A percentile compares a stretch with the other conserved stretches of the same genome.
These are phyloP conservation scores for Urocolius indicus DNA, from an alignment of 2,113 vertebrate species.

Conservation along the genomic window DNA sequence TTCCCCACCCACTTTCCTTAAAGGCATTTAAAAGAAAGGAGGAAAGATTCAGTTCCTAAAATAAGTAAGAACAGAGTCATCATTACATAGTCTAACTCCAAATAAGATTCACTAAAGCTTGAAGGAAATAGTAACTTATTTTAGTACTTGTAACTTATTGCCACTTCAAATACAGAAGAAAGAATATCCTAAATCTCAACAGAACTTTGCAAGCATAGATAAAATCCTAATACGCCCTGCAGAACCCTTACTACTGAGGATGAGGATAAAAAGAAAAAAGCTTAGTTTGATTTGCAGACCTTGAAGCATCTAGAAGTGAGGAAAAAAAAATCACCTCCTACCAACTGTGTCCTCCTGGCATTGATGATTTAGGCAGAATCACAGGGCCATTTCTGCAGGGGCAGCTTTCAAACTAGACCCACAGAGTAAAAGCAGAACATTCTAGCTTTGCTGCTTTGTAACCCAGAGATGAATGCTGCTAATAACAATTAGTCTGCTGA, in stretches of 20 bases:
- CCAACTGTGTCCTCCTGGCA: neutral
- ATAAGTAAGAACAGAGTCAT: neutral
- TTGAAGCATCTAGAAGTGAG: neutral
- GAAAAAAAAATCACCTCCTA: neutral
- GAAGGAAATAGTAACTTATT: neutral
- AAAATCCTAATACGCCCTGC: neutral
- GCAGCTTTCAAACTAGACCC: neutral
- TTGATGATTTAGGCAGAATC: neutral
- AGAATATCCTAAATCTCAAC: neutral
- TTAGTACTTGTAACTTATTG: neutral
- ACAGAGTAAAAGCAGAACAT: neutral
- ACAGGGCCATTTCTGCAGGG: neutral
- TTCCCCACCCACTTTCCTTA: neutral
- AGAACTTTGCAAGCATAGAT: neutral
- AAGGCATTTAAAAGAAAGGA: neutral
- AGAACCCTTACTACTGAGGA: neutral
- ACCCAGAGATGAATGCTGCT: neutral
- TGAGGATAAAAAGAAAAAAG: neutral
- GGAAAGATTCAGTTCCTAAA: neutral
- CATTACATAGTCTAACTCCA: neutral
- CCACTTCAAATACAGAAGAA: neutral
- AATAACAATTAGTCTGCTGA: neutral
- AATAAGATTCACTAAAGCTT: neutral
- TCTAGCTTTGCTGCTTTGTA: neutral
- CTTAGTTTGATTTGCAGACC: neutral